These are phyloP conservation scores for Urocitellus parryii DNA, from an alignment of 2,113 vertebrate genomes.

Conservation along the genomic window DNA sequence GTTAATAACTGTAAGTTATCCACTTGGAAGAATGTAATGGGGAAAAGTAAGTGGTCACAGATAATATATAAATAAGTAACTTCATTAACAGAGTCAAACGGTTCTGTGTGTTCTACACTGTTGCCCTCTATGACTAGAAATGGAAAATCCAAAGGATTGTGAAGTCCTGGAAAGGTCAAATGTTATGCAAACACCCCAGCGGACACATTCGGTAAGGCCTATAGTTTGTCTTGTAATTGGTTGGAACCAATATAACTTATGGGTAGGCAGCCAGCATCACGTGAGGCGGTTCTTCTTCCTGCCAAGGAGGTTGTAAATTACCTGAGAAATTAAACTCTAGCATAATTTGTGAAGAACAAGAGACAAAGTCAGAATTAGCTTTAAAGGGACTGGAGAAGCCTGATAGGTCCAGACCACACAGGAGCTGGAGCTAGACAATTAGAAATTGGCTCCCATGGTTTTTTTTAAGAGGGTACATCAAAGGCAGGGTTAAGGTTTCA, in stretches of 20 bases:
- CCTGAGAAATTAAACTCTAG: no score
- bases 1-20: constrained; percentile 80
- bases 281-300: no score
- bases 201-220: neutral
- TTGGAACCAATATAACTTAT: neutral
- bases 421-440: no score
- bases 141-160: constrained; percentile 37
- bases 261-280: no score
- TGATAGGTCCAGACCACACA: no score
- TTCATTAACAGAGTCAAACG: constrained; percentile 51
- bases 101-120: neutral
- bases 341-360: no score
- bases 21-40: constrained; percentile 80
- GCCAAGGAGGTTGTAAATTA: no score
- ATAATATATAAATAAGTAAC: constrained; percentile 77
- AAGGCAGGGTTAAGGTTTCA: no score
- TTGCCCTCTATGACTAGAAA: constrained; percentile 34
- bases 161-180: constrained; percentile 47
- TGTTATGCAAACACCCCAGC: neutral
- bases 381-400: no score
- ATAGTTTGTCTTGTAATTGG: constrained; percentile 53
- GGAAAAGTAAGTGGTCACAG: constrained; percentile 70
- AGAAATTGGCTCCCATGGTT: no score
- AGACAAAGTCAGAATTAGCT: no score
- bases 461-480: no score